Base-by-base conservation (phyloP, 2,888 invertebrate genomes). In the Electrophaes corylata region DNA sequence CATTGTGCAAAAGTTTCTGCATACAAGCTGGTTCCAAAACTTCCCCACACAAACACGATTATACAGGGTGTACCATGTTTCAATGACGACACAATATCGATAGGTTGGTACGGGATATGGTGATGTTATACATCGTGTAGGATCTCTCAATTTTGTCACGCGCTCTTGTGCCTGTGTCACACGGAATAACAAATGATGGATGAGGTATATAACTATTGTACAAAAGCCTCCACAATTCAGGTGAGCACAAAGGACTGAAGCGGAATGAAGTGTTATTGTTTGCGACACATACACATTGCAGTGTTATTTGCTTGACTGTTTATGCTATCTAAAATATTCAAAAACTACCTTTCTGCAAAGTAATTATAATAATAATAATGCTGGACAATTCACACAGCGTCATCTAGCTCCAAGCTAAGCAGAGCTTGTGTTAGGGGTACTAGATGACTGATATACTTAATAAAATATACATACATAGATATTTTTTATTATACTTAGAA, bases 81-180 rank as follows among this genome's bases (percentile, higher is more conserved):
- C 12, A 10, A 47, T 41, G 23, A 16, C 47, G 40, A 33, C 40
- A 19, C 18, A 12, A n/a, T 35, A 26, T 54, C 47, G 47, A 47
- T 47, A 35, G 45, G 45, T 14, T n/a, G n/a, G n/a, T n/a, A n/a
- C n/a, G n/a, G n/a, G n/a, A n/a, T 39, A 33, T 16, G 49, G 26
- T 20, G 33, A 35, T 51, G 43, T 43, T 29, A 40, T 29, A 39
- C 43, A 49, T 48, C 31, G 37, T 33, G 19, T 19, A 52, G 37
- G 16, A 57, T 51, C 46, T 53, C 48, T 58, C 58, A 58, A 53
- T 58, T 53, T 53, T 20, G 39, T 48, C 44, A 49, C 26, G 46
- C 47, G 14, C 51, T 33, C 33, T 39, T 44, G 31, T 18, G 33
- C 19, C 16, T 6, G 1, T 35, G 35, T 52, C 37, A 41, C 47